Conservation (phyloP, 1,140 invertebrate genomes). For the Maniola jurtina region DNA sequence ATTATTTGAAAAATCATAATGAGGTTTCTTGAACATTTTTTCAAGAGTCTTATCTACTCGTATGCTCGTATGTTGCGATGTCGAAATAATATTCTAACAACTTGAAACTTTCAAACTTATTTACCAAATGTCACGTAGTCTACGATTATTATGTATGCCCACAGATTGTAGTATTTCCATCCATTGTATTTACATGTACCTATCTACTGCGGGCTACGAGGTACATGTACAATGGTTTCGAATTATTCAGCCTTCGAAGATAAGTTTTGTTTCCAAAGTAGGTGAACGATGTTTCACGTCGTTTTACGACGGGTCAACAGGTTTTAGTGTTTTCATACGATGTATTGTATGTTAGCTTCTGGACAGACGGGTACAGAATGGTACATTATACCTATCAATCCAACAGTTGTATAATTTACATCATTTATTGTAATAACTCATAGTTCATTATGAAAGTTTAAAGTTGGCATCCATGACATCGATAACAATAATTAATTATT, state of each 20-base stretch:
- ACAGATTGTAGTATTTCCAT: neutral
- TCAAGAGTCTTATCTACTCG: too few species aligned
- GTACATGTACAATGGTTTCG: neutral
- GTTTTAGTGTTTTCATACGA: constrained; percentile 7
- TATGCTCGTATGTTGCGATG: too few species aligned
- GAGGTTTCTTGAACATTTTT: too few species aligned
- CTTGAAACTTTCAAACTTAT: constrained; percentile 4
- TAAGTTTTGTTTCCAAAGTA: constrained; percentile 19
- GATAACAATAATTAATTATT: too few species aligned
- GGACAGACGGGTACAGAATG: neutral
- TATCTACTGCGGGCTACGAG: neutral
- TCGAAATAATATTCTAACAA: neutral
- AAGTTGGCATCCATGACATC: too few species aligned
- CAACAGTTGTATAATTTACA: too few species aligned
- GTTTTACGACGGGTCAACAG: constrained; percentile 15
- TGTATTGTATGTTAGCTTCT: neutral
- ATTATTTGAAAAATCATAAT: too few species aligned
- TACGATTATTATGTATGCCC: neutral
- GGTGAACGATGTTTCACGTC: constrained; percentile 25
- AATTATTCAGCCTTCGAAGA: constrained; percentile 9
- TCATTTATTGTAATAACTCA: too few species aligned
- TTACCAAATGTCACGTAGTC: neutral
- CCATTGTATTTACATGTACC: neutral
- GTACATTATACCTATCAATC: neutral
- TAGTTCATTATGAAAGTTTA: too few species aligned